Percentiles rank a stretch among this genome's conserved stretches.
These are phyloP conservation scores for Astreopora myriophthalma DNA, from an alignment of 64 coral and sea anemone genomes.

Conservation along the genomic window DNA sequence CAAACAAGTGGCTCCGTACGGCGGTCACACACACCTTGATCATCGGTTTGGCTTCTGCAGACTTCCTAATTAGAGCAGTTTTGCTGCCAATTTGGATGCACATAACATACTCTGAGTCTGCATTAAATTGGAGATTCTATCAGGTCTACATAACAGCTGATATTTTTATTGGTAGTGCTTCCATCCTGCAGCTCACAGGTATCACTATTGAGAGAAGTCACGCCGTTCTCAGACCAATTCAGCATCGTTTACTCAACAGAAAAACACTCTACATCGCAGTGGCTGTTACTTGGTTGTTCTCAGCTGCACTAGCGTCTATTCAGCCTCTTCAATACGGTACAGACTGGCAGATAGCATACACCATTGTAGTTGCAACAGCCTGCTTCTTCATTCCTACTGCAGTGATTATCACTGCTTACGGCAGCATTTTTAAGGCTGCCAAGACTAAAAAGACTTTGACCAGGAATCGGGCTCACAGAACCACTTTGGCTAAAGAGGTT, in stretches of 20 bases:
- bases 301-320: slow-evolving; percentile 47
- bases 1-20: slow-evolving; percentile 13
- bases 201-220: slow-evolving; percentile 68
- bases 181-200: slow-evolving; percentile 54
- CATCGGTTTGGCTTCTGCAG: slow-evolving; percentile 53
- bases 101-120: background rate
- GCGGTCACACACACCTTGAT: slow-evolving; percentile 31
- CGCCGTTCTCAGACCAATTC: slow-evolving; percentile 56
- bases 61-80: slow-evolving; percentile 42
- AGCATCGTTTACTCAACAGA: slow-evolving; percentile 33
- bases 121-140: background rate
- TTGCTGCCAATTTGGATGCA: slow-evolving; percentile 61
- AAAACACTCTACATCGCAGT: slow-evolving; percentile 19
- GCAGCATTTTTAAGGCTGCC: slow-evolving; percentile 33
- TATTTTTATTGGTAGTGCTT: slow-evolving; percentile 65
- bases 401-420: slow-evolving; percentile 63
- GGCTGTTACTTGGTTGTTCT: slow-evolving; percentile 23
- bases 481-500: slow-evolving; percentile 20
- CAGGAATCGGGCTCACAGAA: background rate
- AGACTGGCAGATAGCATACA: slow-evolving; percentile 45
- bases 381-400: slow-evolving; percentile 71
- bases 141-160: slow-evolving; percentile 74
- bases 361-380: slow-evolving; percentile 20
- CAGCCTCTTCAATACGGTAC: slow-evolving; percentile 61
- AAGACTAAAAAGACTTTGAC: background rate